Percentiles rank a stretch among this genome's conserved stretches.
These are phyloP conservation scores for Limnothrissa miodon DNA, from an alignment of 2,113 vertebrate genomes.

Conservation along the genomic window DNA sequence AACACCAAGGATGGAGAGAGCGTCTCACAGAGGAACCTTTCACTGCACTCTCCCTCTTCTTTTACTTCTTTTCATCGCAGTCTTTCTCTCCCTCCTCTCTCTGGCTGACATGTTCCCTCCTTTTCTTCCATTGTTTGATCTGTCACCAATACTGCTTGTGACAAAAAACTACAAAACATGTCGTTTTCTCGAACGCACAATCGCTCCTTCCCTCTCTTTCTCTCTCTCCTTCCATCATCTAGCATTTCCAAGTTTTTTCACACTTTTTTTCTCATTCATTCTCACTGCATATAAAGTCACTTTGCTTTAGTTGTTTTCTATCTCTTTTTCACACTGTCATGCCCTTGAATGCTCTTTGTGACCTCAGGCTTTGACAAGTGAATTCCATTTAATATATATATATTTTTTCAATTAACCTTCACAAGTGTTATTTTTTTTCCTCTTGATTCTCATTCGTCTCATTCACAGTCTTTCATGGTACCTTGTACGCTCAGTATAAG, in stretches of 20 bases:
- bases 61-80: constrained; percentile 30
- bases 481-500: too few relatives aligned
- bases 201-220: background rate
- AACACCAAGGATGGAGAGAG: background rate
- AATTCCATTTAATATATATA: too few relatives aligned
- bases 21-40: background rate
- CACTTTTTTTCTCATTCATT: background rate
- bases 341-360: too few relatives aligned
- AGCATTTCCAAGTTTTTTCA: background rate
- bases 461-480: too few relatives aligned
- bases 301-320: background rate
- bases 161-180: background rate
- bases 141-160: background rate
- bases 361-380: too few relatives aligned
- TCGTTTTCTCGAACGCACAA: too few relatives aligned
- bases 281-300: background rate
- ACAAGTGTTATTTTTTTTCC: too few relatives aligned
- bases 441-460: too few relatives aligned
- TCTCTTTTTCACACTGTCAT: background rate
- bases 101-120: background rate
- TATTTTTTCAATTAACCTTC: too few relatives aligned
- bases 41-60: background rate
- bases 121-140: background rate
- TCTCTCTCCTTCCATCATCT: background rate
- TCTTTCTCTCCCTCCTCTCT: background rate